Percentiles rank a stretch among this genome's conserved stretches.
Evolutionary conservation across 2,888 invertebrate species (phyloP).

Genomic region (Phyto melanocephala): DNA sequence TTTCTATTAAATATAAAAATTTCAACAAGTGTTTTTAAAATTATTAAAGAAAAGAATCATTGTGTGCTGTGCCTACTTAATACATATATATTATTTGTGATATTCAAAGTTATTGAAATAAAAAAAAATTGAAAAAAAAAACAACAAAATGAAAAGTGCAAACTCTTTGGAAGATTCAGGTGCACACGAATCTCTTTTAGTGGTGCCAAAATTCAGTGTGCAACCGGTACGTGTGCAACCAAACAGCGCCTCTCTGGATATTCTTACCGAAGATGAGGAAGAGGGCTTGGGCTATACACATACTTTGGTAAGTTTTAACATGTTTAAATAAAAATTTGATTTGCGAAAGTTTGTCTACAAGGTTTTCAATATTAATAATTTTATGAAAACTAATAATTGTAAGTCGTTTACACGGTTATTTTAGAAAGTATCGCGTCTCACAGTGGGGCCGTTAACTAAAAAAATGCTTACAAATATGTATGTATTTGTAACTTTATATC

Average conservation of each 20-base stretch:
- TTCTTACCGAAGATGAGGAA: constrained; percentile 67
- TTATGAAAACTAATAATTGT: neutral
- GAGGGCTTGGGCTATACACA: constrained; percentile 76
- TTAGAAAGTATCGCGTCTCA: too few relatives aligned
- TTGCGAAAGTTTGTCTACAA: neutral
- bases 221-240: constrained; percentile 70
- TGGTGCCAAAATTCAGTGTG: constrained; percentile 69
- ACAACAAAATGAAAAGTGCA: constrained; percentile 41
- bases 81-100: constrained; percentile 17
- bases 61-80: constrained; percentile 25
- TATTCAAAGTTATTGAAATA: neutral
- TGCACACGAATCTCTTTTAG: constrained; percentile 70
- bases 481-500: too few relatives aligned
- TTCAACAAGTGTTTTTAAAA: neutral
- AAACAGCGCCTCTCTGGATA: constrained; percentile 31
- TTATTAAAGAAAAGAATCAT: neutral
- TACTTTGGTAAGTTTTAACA: constrained; percentile 72
- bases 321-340: neutral
- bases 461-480: too few relatives aligned
- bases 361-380: neutral
- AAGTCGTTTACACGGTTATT: too few relatives aligned
- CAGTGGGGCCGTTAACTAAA: too few relatives aligned
- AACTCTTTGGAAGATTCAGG: constrained; percentile 48
- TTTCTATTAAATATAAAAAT: neutral
- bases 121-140: constrained; percentile 10